These are phyloP conservation scores for Eulemur rubriventer DNA, from an alignment of 2,797 vertebrate species.

Conservation along the genomic window DNA sequence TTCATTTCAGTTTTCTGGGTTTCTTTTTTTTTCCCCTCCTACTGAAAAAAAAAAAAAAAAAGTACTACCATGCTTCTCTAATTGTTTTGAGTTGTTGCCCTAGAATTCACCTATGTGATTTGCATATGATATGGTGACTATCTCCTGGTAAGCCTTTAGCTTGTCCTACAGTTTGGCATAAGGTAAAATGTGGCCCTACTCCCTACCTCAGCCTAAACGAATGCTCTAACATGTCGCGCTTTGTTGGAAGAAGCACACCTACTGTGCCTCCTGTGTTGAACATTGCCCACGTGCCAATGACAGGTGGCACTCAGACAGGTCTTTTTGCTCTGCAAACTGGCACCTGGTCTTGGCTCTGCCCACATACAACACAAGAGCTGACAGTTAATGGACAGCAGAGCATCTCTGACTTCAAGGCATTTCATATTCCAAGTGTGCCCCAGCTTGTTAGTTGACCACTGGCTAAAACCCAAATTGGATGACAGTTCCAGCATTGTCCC, in stretches of 20 bases:
- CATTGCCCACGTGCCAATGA: neutral
- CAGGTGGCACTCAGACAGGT: constrained; percentile 65
- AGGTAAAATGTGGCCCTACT: neutral
- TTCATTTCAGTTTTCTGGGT: neutral
- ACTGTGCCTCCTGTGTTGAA: neutral
- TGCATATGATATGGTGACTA: fast-evolving
- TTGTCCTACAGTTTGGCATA: neutral
- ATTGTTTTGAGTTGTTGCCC: neutral
- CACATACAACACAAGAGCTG: neutral
- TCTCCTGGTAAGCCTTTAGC: neutral
- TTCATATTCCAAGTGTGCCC: constrained; percentile 44
- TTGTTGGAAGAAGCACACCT: neutral
- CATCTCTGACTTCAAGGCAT: constrained; percentile 46
- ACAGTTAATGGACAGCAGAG: constrained; percentile 41
- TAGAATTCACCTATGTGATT: neutral
- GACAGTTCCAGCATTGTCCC: constrained; percentile 47
- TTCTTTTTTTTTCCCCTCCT: neutral
- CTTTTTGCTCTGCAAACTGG: constrained; percentile 42
- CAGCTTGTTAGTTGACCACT: constrained; percentile 69
- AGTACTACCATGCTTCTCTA: neutral
- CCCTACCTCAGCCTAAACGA: neutral
- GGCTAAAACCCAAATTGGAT: constrained; percentile 40
- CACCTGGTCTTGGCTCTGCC: constrained; percentile 55
- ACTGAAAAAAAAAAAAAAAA: neutral
- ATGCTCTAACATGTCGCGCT: neutral